Conservation (phyloP, 2,797 vertebrate species). For the Triplophysa yarkandensis region DNA sequence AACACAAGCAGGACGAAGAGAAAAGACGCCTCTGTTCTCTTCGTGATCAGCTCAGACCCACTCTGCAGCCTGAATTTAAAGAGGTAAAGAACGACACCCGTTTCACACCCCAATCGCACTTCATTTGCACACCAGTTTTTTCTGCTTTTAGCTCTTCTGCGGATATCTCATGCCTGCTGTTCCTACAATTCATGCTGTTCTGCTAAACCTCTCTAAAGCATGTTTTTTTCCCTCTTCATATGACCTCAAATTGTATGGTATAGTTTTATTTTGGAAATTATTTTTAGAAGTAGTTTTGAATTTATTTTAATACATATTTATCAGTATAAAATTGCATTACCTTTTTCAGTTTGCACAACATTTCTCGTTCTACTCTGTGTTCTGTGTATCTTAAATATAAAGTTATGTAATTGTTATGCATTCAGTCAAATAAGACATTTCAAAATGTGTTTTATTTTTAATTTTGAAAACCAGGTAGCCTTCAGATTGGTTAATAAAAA, state of each 20-base stretch:
- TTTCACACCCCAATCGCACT: background rate
- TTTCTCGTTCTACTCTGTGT: too few relatives aligned
- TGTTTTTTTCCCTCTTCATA: background rate
- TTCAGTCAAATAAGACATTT: too few relatives aligned
- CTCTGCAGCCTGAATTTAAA: conserved; percentile 69
- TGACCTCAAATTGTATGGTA: background rate
- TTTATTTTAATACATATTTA: too few relatives aligned
- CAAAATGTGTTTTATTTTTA: too few relatives aligned
- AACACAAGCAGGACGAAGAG: conserved; percentile 81
- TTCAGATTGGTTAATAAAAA: too few relatives aligned
- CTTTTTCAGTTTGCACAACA: too few relatives aligned
- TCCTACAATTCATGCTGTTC: background rate
- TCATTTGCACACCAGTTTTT: background rate
- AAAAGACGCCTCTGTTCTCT: conserved; percentile 78
- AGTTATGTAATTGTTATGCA: too few relatives aligned
- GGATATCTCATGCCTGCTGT: conserved; percentile 7
- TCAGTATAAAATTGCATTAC: too few relatives aligned
- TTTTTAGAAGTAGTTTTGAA: too few relatives aligned
- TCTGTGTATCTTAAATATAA: too few relatives aligned
- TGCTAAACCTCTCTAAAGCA: background rate
- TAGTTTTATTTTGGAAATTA: background rate
- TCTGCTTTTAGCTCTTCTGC: background rate
- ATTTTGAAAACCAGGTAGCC: too few relatives aligned
- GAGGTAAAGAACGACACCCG: conserved; percentile 64
- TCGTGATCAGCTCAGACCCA: conserved; percentile 74